Evolutionary conservation across 2,888 invertebrate species (phyloP).

Genomic region (Sphaeridia pumilis): DNA sequence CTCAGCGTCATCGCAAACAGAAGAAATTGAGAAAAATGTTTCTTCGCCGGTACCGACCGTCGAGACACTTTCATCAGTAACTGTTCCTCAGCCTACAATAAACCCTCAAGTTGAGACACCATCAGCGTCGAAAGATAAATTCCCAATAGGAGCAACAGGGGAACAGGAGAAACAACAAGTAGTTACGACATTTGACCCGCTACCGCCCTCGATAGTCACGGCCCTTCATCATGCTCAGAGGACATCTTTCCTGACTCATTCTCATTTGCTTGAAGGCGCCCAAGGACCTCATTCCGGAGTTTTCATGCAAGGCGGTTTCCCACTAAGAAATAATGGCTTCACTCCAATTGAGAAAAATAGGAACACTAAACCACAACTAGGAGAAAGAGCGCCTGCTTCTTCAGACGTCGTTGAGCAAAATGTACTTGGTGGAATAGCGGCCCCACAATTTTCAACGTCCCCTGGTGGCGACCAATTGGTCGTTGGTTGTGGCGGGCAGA

Average conservation of each 20-base stretch:
- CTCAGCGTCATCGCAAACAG: conserved; percentile 1
- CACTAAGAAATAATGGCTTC: too few relatives aligned
- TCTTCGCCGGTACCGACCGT: too few relatives aligned
- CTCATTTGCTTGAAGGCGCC: conserved; percentile 17
- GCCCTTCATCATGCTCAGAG: conserved; percentile 34
- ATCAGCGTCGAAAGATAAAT: too few relatives aligned
- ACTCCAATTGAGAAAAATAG: too few relatives aligned
- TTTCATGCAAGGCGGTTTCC: conserved; percentile 27
- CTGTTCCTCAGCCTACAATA: too few relatives aligned
- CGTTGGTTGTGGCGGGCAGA: background rate
- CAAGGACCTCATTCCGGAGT: conserved; percentile 18
- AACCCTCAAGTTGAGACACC: too few relatives aligned
- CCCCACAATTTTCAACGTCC: too few relatives aligned
- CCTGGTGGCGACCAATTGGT: background rate
- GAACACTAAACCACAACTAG: too few relatives aligned
- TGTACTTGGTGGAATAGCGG: background rate
- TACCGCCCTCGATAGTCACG: conserved; percentile 33
- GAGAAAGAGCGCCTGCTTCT: too few relatives aligned
- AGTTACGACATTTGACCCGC: conserved; percentile 22
- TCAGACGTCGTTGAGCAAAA: background rate
- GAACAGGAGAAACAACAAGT: conserved; percentile 15
- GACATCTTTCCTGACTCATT: conserved; percentile 35
- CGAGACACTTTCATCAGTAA: conserved; percentile 9
- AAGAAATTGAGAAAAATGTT: conserved; percentile 3
- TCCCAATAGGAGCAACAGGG: background rate